Base-by-base conservation (phyloP, 1,140 invertebrate genomes). In the Schlechtendalia chinensis region DNA sequence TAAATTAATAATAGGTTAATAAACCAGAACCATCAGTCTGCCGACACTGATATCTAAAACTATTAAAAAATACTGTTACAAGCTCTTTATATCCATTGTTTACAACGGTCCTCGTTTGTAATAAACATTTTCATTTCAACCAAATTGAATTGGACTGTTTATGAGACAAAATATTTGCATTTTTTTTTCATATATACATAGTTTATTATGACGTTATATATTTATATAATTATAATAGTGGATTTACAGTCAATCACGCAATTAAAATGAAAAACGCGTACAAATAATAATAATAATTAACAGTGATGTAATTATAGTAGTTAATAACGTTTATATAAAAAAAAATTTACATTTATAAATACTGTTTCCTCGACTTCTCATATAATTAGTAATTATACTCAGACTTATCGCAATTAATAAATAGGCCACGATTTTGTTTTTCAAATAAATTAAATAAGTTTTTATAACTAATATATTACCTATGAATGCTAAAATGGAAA, bases 1-100 rank as follows among this genome's bases (percentile, higher is more conserved):
- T 12, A 50, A 50, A 69, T 50, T 50, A 69, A 50, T 50, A 39
- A 69, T 50, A 69, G 67, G 67, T 50, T 69, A 50, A 50, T 50
- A 50, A n/a, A 69, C 67, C 45, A 22, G 2, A 1, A 24, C 39
- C 45, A 50, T 69, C 24, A 50, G 50, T 69, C 67, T 50, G 45
- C 45, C 39, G 67, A 27, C 67, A 24, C 39, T 69, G 22, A 22
- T 50, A 50, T 69, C 45, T 50, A 69, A 69, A 50, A 50, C 24
- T 39, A 69, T 69, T 69, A 69, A 27, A 24, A 14, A 19, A 50
- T 69, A 50, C 45, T 69, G 32, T n/a, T 69, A 69, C 45, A 24
- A 50, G 22, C 14, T 69, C 45, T 61, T 69, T 69, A 50, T 22
- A 8, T 5, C 17, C n/a, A 27, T 50, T 27, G 47, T 69, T 69